Evolutionary conservation across 2,888 invertebrate genomes (phyloP).

Genomic region (Dinocampus coccinellae): DNA sequence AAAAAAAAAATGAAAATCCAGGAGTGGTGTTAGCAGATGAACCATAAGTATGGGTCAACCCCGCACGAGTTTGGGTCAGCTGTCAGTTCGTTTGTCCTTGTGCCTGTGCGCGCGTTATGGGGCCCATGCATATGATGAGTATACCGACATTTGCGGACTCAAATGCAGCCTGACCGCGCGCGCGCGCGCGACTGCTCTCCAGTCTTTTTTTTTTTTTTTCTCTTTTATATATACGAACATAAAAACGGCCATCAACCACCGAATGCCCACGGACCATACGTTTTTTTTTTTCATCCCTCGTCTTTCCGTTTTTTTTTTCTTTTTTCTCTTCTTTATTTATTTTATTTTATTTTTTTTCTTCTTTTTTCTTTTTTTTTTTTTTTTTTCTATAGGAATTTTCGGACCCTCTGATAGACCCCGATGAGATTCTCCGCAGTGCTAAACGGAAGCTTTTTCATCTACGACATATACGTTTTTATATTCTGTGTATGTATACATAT

Average conservation of each 20-base stretch:
- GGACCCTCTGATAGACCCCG: conserved; percentile 50
- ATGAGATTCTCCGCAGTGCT: conserved; percentile 35
- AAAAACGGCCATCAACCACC: conserved; percentile 52
- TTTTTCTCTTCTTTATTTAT: conserved; percentile 44
- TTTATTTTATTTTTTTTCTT: too few species aligned
- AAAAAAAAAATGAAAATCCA: conserved; percentile 35
- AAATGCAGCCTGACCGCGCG: conserved; percentile 18
- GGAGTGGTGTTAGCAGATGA: conserved; percentile 66
- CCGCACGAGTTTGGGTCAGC: conserved; percentile 67
- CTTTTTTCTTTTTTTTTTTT: conserved; percentile 34
- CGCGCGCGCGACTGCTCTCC: conserved; percentile 1
- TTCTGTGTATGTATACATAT: conserved; percentile 13
- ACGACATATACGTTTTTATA: conserved; percentile 13
- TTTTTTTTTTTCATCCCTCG: conserved; percentile 41
- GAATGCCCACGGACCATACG: conserved; percentile 50
- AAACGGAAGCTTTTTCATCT: conserved; percentile 45
- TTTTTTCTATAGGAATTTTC: conserved; percentile 47
- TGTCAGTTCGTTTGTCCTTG: conserved; percentile 67
- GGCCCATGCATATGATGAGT: conserved; percentile 18
- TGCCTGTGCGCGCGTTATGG: conserved; percentile 37
- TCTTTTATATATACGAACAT: not conserved
- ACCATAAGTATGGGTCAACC: conserved; percentile 66
- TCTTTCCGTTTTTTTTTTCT: conserved; percentile 33
- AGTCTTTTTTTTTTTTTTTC: conserved; percentile 3
- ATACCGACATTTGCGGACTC: conserved; percentile 29